Percentiles rank a stretch among this genome's conserved stretches.
Evolutionary conservation across 2,888 invertebrate species (phyloP).

Genomic region (Exocentrus adspersus): DNA sequence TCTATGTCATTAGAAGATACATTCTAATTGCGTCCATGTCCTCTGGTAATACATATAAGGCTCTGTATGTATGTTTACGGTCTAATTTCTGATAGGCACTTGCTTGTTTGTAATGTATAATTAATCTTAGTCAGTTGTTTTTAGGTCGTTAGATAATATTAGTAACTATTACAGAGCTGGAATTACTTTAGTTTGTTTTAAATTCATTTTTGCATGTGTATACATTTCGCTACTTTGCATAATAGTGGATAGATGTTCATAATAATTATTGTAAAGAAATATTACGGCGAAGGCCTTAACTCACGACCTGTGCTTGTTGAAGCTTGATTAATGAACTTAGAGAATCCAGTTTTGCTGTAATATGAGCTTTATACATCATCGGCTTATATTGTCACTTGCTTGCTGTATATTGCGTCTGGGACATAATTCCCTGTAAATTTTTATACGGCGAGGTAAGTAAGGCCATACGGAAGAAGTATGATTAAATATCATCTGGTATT

Average conservation of each 20-base stretch:
- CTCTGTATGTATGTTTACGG: slow-evolving; percentile 9
- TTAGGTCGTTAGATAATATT: neutral
- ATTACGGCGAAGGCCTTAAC: slow-evolving; percentile 44
- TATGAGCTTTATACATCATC: slow-evolving; percentile 54
- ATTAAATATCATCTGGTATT: neutral
- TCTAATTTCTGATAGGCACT: slow-evolving; percentile 21
- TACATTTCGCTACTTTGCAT: slow-evolving; percentile 43
- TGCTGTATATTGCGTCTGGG: slow-evolving; percentile 48
- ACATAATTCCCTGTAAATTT: slow-evolving; percentile 28
- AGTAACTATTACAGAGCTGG: no score
- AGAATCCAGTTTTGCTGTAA: slow-evolving; percentile 53
- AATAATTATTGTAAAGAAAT: slow-evolving; percentile 46
- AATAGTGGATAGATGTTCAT: slow-evolving; percentile 39
- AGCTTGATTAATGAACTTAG: slow-evolving; percentile 52
- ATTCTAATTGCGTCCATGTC: slow-evolving; percentile 38
- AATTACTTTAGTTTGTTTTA: no score
- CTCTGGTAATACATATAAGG: slow-evolving; percentile 24
- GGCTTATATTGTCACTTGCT: slow-evolving; percentile 50
- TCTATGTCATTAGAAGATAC: slow-evolving; percentile 37
- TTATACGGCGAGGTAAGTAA: neutral
- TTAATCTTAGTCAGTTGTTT: slow-evolving; percentile 14
- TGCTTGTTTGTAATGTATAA: slow-evolving; percentile 5
- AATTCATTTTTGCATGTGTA: no score
- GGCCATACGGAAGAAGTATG: neutral
- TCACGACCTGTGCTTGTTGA: slow-evolving; percentile 49